Evolutionary conservation across 2,113 vertebrate genomes (phyloP).

Genomic region (Clarias magur): DNA sequence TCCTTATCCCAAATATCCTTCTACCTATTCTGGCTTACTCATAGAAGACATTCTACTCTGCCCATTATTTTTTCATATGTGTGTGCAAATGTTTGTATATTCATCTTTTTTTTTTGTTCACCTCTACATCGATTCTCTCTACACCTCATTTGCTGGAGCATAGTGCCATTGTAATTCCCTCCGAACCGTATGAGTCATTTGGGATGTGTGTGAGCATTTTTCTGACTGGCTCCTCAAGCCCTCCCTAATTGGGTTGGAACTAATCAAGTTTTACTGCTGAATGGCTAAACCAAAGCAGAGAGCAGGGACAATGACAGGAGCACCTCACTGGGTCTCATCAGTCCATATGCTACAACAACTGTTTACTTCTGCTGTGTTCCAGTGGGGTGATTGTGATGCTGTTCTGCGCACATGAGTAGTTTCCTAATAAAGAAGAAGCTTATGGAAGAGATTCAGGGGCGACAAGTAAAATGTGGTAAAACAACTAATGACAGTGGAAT

Average conservation of each 20-base stretch:
- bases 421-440: constrained; percentile 32
- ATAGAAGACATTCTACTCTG: not conserved
- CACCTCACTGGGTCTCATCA: constrained; percentile 50
- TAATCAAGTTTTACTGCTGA: constrained; percentile 72
- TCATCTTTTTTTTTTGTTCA: too few relatives aligned
- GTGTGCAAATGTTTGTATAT: not conserved
- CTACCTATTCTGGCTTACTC: not conserved
- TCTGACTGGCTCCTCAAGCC: constrained; percentile 14
- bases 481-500: not conserved
- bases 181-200: constrained; percentile 26
- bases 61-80: not conserved
- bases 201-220: constrained; percentile 37
- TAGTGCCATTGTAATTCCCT: not conserved
- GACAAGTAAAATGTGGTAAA: constrained; percentile 23
- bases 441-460: constrained; percentile 38
- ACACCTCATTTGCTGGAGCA: not conserved
- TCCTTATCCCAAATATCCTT: not conserved
- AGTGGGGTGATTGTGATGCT: not conserved
- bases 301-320: constrained; percentile 50
- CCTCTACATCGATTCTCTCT: constrained; percentile 1
- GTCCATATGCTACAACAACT: constrained; percentile 45
- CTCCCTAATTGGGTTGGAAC: constrained; percentile 72
- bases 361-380: constrained; percentile 28
- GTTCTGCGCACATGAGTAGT: constrained; percentile 24
- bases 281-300: constrained; percentile 66